These are phyloP conservation scores for Eleutherodactylus coqui DNA, from an alignment of 2,797 vertebrate genomes.

Conservation along the genomic window DNA sequence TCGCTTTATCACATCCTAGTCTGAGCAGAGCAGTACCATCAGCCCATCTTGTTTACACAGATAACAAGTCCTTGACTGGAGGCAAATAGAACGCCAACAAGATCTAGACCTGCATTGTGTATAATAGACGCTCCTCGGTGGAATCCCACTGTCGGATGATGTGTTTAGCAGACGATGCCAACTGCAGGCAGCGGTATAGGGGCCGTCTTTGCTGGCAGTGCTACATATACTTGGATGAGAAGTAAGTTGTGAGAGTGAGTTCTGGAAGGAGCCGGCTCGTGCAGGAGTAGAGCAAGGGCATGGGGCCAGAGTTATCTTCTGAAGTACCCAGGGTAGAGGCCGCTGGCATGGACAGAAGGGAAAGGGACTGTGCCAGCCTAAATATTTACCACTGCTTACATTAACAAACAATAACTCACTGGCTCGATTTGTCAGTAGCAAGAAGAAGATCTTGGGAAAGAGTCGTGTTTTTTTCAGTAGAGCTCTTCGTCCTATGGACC, in stretches of 20 bases:
- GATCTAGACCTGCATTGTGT: neutral
- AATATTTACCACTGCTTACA: conserved; percentile 44
- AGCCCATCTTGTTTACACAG: conserved; percentile 23
- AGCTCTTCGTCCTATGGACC: conserved; percentile 16
- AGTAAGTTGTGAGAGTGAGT: neutral
- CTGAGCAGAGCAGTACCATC: neutral
- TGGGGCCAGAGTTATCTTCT: neutral
- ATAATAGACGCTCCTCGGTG: neutral
- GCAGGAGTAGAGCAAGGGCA: neutral
- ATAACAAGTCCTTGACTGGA: conserved; percentile 13
- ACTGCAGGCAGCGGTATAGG: no score
- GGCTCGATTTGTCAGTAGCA: conserved; percentile 15
- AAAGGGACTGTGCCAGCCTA: conserved; percentile 35
- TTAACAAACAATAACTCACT: conserved; percentile 41
- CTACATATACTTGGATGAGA: neutral
- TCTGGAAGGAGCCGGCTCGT: conserved; percentile 9
- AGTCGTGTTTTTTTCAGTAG: neutral
- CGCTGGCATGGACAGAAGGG: conserved; percentile 12
- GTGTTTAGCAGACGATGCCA: neutral
- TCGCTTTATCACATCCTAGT: neutral
- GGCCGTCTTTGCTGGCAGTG: neutral
- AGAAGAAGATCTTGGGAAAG: conserved; percentile 33
- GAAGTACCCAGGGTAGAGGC: neutral
- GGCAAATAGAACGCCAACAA: neutral
- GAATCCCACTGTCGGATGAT: neutral